phyloP scores from a whole-genome alignment of 2,888 invertebrate genomes.

The Cataglyphis albicans region DNA sequence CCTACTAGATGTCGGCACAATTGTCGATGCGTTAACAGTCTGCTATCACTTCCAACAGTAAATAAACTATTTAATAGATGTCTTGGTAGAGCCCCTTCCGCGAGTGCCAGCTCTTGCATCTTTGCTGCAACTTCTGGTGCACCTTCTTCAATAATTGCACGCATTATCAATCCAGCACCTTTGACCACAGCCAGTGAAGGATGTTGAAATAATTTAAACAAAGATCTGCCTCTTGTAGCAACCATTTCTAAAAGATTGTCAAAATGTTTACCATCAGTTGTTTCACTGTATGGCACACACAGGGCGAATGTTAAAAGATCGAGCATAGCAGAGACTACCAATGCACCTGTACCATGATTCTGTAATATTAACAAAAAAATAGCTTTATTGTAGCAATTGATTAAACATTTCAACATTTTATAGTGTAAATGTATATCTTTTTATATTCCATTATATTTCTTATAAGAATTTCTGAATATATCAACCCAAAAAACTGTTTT shows the following conservation, averaged over 20 bases:
- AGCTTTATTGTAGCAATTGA: not conserved
- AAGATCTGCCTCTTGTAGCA: constrained; percentile 94
- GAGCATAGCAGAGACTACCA: constrained; percentile 98
- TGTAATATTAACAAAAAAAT: constrained; percentile 83
- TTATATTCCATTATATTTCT: not conserved
- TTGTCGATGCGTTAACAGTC: constrained; percentile 94
- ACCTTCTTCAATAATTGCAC: constrained; percentile 99
- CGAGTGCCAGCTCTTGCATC: constrained; percentile 98
- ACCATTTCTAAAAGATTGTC: constrained; percentile 97
- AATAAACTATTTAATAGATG: constrained; percentile 97
- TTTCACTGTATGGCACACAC: constrained; percentile 99
- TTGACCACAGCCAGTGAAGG: constrained; percentile 99
- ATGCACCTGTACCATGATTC: constrained; percentile 96
- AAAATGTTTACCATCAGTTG: constrained; percentile 98
- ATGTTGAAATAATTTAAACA: constrained; percentile 97
- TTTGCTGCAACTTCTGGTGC: constrained; percentile 95
- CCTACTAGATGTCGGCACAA: constrained; percentile 97
- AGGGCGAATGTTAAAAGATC: constrained; percentile 99
- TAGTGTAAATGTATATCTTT: not conserved
- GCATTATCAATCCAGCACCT: constrained; percentile 98
- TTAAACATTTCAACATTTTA: not conserved
- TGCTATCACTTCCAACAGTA: constrained; percentile 92
- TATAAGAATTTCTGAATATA: not conserved
- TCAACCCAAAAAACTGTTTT: not conserved
- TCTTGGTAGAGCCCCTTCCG: constrained; percentile 97